Base-by-base conservation (phyloP, 2,888 invertebrate genomes). In the Meandrusa payeni region DNA sequence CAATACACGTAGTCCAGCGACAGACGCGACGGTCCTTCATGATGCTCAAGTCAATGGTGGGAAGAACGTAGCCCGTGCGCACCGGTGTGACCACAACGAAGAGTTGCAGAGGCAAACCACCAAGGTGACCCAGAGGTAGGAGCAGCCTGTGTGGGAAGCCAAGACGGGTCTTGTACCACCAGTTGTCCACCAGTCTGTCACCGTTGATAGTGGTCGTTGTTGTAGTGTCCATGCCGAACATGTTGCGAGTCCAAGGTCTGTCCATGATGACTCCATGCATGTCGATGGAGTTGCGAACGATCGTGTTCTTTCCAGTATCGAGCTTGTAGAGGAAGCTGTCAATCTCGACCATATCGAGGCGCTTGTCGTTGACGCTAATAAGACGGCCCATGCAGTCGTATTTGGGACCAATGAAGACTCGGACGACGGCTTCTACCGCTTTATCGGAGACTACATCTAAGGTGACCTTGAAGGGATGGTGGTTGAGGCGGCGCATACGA, bases 121-220 rank as follows among this genome's bases (percentile, higher is more conserved):
- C 90, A 15, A 59, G 68, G 51, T 71, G 89, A 57, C 95, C 95
- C 55, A 90, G 91, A 6, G 95, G 95, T 50, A 95, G 73, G 34
- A 94, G 73, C 34, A 94, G 87, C 45, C 93, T 90, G 55, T 91
- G 88, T 2, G 94, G 94, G 88, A 91, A 92, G 24, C 92, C 91
- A 43, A 71, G 54, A 37, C 85, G 78, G n/a, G 67, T 59, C 63
- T 79, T 79, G 70, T 91, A 87, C 69, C 89, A 89, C 73, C 89
- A 89, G 61, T 76, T 87, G 52, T 89, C 83, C 41, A 90, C 76
- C 54, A 86, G 72, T 52, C 83, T 88, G 67, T 90, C 88, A 26
- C 88, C 78, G 46, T 83, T 83, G 29, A 73, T 70, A 10, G 66
- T 74, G 15, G 87, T 88, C n/a, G 79, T 76, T 10, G 48, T 38